Evolutionary conservation across 2,113 vertebrate species (phyloP).

Genomic region (Artemisiospiza belli): DNA sequence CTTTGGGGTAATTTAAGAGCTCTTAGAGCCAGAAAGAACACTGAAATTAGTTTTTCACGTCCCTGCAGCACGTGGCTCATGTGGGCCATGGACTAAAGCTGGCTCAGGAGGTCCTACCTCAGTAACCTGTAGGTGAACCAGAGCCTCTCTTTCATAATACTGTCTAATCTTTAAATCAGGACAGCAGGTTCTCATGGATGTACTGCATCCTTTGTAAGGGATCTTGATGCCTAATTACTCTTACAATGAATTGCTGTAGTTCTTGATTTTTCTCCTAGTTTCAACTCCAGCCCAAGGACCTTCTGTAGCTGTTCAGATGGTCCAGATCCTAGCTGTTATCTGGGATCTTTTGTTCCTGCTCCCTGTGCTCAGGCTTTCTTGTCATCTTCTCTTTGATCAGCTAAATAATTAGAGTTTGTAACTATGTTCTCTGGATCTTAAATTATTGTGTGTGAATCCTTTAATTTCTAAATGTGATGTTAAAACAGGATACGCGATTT

Average conservation of each 20-base stretch:
- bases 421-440: background rate
- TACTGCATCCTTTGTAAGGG: background rate
- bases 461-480: background rate
- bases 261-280: background rate
- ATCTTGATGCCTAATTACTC: background rate
- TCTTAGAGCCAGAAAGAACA: background rate
- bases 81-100: rapidly evolving
- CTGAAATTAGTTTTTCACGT: background rate
- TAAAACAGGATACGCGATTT: background rate
- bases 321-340: background rate
- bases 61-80: rapidly evolving
- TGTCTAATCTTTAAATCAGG: background rate
- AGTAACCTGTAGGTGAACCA: background rate
- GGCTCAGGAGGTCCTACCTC: background rate
- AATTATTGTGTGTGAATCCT: background rate
- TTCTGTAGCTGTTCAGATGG: background rate
- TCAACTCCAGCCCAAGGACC: background rate
- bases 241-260: background rate
- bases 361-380: background rate
- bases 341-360: background rate
- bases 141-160: background rate
- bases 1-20: background rate
- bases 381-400: background rate
- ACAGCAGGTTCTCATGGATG: background rate
- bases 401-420: background rate